Evolutionary conservation across 2,113 vertebrate species (phyloP), one percentile per base, ranked within the genome.

Genomic region (Cnemophilus loriae): DNA sequence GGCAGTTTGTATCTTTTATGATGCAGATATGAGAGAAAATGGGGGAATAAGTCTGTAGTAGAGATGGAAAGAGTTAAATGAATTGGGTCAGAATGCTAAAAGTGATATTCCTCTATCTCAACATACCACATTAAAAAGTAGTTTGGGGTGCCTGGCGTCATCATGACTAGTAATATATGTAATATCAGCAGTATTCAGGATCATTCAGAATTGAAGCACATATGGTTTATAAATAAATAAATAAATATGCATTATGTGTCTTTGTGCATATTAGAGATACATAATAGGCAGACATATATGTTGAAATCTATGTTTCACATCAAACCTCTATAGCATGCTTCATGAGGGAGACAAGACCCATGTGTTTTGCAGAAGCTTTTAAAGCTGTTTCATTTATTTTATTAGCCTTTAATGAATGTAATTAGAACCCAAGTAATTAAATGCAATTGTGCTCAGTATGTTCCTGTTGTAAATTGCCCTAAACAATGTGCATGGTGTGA

Each of bases 371-470:
- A 98, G 98, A 97, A 98, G 98, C 98, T 99, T 99, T 99, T 99
- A 99, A 99, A 99, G 98, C 99, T 98, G 98, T 98, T 99, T 98
- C 98, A 98, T 99, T 99, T 99, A 99, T 99, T 99, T 99, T 99
- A 99, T 99, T 99, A 99, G 99, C 98, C 98, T 99, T 99, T 99
- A 99, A 99, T 99, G 99, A 99, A 99, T 99, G 99, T 99, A 99
- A 99, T 99, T 99, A 99, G 98, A 99, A 98, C 98, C 98, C 98
- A 99, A 99, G 98, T 99, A 99, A 99, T 99, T 99, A 99, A 99
- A 99, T 99, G 98, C 98, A 99, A 99, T 98, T 99, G 98, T 98
- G 98, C 98, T 98, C 98, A 98, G 98, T 98, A 98, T 98, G 98
- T 98, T 98, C 98, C 98, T 98, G 98, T 98, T 98, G 98, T 98